These are phyloP conservation scores for Gnathonemus longibarbis DNA, from an alignment of 2,113 vertebrate genomes.

Conservation along the genomic window DNA sequence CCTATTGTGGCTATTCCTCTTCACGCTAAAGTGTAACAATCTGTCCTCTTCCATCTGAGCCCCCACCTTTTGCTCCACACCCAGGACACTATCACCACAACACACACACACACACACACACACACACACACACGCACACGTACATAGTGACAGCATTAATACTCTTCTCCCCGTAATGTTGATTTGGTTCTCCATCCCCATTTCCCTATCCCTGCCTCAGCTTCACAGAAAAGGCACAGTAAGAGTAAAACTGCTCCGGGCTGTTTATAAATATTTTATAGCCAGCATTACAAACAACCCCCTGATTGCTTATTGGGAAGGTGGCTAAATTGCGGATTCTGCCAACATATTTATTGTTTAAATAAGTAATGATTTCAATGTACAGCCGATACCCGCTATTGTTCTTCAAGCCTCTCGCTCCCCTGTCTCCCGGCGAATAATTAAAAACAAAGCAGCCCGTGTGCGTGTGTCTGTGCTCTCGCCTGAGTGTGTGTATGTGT, in stretches of 20 bases:
- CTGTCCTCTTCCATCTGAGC: slow-evolving; percentile 33
- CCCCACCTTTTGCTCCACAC: neutral
- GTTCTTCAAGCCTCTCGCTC: slow-evolving; percentile 1
- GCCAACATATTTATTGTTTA: slow-evolving; percentile 37
- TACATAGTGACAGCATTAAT: slow-evolving; percentile 56
- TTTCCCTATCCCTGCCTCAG: slow-evolving; percentile 65
- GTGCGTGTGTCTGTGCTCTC: neutral
- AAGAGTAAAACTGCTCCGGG: slow-evolving; percentile 51
- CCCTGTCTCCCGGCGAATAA: slow-evolving; percentile 25
- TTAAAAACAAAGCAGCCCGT: slow-evolving; percentile 24
- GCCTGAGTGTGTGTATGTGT: neutral
- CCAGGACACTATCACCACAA: neutral
- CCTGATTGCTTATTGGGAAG: slow-evolving; percentile 49
- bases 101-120: neutral
- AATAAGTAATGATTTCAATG: slow-evolving; percentile 32
- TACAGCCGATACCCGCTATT: slow-evolving; percentile 26
- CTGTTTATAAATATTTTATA: slow-evolving; percentile 67
- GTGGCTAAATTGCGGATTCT: slow-evolving; percentile 38
- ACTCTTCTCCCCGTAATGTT: slow-evolving; percentile 66
- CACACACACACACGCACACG: neutral
- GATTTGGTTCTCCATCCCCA: slow-evolving; percentile 43
- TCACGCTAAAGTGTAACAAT: slow-evolving; percentile 49
- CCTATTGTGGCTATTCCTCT: slow-evolving; percentile 68
- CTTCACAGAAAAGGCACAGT: slow-evolving; percentile 55
- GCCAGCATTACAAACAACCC: slow-evolving; percentile 48